Evolutionary conservation across 2,113 vertebrate genomes (phyloP).

Genomic region (Mesocricetus auratus): DNA sequence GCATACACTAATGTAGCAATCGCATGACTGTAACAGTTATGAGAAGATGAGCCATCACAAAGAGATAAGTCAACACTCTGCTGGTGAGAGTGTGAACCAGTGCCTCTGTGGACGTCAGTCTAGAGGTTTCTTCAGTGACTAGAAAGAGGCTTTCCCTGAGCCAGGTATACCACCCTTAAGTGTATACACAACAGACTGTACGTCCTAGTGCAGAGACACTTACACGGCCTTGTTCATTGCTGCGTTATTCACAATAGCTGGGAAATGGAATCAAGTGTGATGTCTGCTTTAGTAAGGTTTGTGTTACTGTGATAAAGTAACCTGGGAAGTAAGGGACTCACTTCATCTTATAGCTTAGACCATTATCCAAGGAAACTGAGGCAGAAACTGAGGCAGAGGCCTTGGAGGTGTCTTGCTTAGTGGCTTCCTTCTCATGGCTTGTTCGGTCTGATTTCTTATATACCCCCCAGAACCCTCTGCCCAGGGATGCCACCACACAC

Average conservation of each 20-base stretch:
- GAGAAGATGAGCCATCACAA: background rate
- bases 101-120: background rate
- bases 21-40: background rate
- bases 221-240: too few relatives aligned
- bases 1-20: background rate
- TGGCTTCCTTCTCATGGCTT: background rate
- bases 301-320: background rate
- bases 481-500: background rate
- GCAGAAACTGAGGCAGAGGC: background rate
- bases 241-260: background rate
- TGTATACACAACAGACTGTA: background rate
- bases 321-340: background rate
- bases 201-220: background rate
- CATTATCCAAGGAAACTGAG: background rate
- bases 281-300: background rate
- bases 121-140: background rate
- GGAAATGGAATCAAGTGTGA: background rate
- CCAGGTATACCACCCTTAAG: background rate
- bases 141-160: background rate
- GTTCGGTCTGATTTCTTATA: background rate
- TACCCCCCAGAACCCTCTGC: background rate
- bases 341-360: background rate
- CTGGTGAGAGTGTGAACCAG: background rate
- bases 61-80: background rate
- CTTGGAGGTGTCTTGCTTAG: background rate